A percentile compares a stretch with the other conserved stretches of the same genome.
Evolutionary conservation across 2,888 invertebrate species (phyloP).

Genomic region (Arrhopalites spinosus): DNA sequence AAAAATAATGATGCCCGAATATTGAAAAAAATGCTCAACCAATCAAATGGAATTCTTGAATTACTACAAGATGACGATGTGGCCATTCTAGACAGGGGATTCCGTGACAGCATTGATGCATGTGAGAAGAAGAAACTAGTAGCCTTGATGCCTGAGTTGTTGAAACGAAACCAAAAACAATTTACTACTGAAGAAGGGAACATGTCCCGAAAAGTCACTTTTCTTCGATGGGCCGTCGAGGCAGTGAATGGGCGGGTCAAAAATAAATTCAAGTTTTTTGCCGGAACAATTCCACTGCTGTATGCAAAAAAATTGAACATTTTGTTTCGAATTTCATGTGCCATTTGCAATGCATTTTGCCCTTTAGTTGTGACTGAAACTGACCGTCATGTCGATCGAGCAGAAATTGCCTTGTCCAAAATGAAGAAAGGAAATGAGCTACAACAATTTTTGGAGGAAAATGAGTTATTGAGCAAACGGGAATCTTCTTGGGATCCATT

Average conservation of each 20-base stretch:
- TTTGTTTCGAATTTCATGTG: constrained; percentile 28
- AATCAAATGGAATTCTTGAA: not conserved
- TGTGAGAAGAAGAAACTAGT: not conserved
- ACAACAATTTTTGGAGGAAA: not conserved
- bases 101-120: not conserved
- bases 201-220: not conserved
- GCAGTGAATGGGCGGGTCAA: constrained; percentile 12
- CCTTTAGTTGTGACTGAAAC: constrained; percentile 17
- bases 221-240: constrained; percentile 6
- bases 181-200: constrained; percentile 6
- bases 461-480: not conserved
- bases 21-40: not conserved
- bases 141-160: not conserved
- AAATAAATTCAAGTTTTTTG: constrained; percentile 2
- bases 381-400: not conserved
- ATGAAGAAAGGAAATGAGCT: no score
- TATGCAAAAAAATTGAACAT: not conserved
- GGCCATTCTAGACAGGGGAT: not conserved
- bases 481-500: not conserved
- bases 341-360: constrained; percentile 28
- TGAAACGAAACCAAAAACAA: not conserved
- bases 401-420: not conserved
- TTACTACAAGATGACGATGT: not conserved
- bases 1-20: not conserved
- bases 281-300: not conserved